These are phyloP conservation scores for Sebastes fasciatus DNA, from an alignment of 2,113 vertebrate genomes.

Conservation along the genomic window DNA sequence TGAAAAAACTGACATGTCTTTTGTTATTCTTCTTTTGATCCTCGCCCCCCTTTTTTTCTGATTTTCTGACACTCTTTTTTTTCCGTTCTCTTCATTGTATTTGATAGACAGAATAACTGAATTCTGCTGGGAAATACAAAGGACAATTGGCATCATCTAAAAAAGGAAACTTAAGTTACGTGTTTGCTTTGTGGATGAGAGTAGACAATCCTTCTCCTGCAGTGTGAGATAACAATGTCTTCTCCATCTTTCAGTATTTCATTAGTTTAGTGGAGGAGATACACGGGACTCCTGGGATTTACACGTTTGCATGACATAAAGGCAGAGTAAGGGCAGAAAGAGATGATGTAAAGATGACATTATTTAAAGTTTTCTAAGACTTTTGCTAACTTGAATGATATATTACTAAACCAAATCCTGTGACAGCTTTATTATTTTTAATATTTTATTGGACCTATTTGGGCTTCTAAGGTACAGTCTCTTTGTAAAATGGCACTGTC, in stretches of 20 bases:
- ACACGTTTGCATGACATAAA: not conserved
- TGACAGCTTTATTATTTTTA: not conserved
- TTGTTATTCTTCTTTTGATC: slow-evolving; percentile 20
- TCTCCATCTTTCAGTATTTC: not conserved
- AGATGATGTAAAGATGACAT: not conserved
- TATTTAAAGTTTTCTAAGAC: not conserved
- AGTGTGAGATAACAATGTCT: not conserved
- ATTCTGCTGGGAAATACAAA: slow-evolving; percentile 7
- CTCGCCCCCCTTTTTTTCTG: not conserved
- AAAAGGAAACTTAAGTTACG: slow-evolving; percentile 5
- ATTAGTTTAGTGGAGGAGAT: not conserved
- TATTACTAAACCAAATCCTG: not conserved
- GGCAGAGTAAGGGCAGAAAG: not conserved
- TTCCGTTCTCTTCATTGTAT: not conserved
- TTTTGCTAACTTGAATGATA: not conserved
- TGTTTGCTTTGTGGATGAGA: not conserved
- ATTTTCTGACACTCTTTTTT: not conserved
- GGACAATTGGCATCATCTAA: slow-evolving; percentile 20
- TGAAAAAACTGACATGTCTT: slow-evolving; percentile 15
- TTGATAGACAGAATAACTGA: slow-evolving; percentile 10
- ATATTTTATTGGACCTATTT: not conserved
- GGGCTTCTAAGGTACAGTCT: not conserved
- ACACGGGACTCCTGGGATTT: not conserved
- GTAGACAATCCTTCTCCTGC: not conserved
- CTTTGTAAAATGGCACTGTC: not conserved